Conservation (phyloP, 2,888 invertebrate species). For the Sarcophaga variegata region DNA sequence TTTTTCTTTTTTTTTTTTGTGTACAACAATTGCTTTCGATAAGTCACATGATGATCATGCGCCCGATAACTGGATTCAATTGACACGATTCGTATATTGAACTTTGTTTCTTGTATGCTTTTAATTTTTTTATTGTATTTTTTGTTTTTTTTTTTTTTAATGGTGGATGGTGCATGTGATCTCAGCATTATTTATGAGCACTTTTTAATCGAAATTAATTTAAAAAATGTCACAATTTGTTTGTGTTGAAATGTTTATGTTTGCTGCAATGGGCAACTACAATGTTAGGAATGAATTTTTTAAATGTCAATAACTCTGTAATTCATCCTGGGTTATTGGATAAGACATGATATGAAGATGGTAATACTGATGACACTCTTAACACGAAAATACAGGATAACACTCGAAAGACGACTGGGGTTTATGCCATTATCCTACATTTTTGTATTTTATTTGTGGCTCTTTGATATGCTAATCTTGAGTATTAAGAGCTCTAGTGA, state of each 20-base stretch:
- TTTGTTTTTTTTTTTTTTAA: not conserved
- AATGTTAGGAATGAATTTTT: too few species aligned
- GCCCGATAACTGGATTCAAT: conserved; percentile 52
- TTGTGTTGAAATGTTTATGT: not conserved
- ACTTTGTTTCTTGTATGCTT: conserved; percentile 30
- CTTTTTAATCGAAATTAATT: conserved; percentile 65
- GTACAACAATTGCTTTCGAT: conserved; percentile 26
- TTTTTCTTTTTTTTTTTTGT: not conserved
- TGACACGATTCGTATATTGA: conserved; percentile 41
- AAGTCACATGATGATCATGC: conserved; percentile 69
- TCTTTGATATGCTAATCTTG: too few species aligned
- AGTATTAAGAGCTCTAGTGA: too few species aligned
- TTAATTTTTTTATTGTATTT: not conserved
- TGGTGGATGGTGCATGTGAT: not conserved
- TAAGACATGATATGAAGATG: too few species aligned
- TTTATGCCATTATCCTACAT: too few species aligned
- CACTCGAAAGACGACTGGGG: too few species aligned
- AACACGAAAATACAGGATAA: too few species aligned
- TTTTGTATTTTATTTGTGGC: too few species aligned
- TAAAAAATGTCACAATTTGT: conserved; percentile 53
- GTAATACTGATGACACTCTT: too few species aligned
- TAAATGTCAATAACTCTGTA: too few species aligned
- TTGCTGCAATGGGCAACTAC: too few species aligned
- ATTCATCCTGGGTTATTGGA: too few species aligned
- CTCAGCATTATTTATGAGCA: conserved; percentile 28